Evolutionary conservation across 2,797 vertebrate species (phyloP), one percentile per base, ranked within the genome.

Genomic region (Chelidonichthys spinosus): DNA sequence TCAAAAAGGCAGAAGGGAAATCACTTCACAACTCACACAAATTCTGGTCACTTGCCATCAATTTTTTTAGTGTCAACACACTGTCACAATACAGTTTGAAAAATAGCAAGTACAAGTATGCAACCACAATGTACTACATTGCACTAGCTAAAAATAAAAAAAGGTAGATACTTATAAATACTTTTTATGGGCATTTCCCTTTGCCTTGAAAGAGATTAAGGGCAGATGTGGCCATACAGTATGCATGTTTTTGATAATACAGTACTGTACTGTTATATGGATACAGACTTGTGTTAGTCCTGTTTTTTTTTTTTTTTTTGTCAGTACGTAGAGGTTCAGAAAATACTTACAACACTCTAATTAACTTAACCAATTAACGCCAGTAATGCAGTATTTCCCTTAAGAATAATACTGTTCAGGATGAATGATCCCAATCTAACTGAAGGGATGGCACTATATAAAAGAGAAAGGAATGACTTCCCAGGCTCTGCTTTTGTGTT

Each of bases 1-100:
- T 76, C 84, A 52, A 76, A 52, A 90, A 91, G 90, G 85, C 90
- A 85, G 76, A 80, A 67, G 85, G 84, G 77, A 88, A 87, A 89
- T 90, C 74, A 87, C 64, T 78, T 86, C 63, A 84, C 77, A 54
- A 78, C 67, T 85, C 60, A 77, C 78, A 78, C 52, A n/a, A 81
- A 54, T 42, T 83, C 73, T 87, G 83, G 79, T 85, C 74, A 84
- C 69, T 40, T 37, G 59, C 70, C 52, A 81, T 82, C 17, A 11
- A 11, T 59, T 44, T 72, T 59, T 71, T 59, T 71, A 33, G 44
- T 72, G 53, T 79, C 55, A n/a, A 68, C 17, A 80, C 74, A 80
- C 72, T 80, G 84, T 76, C 74, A 87, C 56, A 39, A 69, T 67
- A 71, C 37, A 70, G 72, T 62, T 74, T 81, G 39, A 78, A 72